Percentiles rank a stretch among this genome's conserved stretches.
Conservation (phyloP, 1,140 invertebrate genomes). For the Scaptomyza hsui region DNA sequence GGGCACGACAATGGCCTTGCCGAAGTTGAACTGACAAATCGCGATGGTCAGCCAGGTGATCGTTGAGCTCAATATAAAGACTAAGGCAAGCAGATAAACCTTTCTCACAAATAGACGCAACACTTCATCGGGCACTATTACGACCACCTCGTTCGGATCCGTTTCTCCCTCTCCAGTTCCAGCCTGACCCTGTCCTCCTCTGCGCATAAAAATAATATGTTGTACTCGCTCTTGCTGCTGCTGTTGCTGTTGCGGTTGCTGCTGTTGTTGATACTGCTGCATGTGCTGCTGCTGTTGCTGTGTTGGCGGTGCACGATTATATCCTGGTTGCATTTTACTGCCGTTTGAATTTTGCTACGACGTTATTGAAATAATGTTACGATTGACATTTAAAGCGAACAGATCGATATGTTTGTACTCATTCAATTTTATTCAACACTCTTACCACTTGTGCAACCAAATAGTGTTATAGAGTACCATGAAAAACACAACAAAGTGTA, state of each 20-base stretch:
- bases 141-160: background rate
- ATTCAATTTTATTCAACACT: too few relatives aligned
- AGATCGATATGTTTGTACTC: too few relatives aligned
- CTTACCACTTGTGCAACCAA: background rate
- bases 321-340: background rate
- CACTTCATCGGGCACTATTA: background rate
- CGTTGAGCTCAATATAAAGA: constrained; percentile 4
- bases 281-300: background rate
- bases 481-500: constrained; percentile 43
- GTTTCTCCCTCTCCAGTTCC: background rate
- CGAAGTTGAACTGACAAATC: background rate
- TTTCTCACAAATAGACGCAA: background rate
- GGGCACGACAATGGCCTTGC: background rate
- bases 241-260: background rate
- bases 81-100: background rate
- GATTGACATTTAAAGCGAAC: background rate
- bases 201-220: background rate
- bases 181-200: too few relatives aligned
- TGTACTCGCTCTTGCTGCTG: background rate
- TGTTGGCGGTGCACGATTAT: background rate
- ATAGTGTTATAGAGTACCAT: background rate
- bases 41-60: background rate
- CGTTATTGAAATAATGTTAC: background rate
- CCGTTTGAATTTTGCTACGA: background rate
- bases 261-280: background rate